Evolutionary conservation across 2,113 vertebrate genomes (phyloP), one percentile per base, ranked within the genome.

Genomic region (Brachionichthys hirsutus): DNA sequence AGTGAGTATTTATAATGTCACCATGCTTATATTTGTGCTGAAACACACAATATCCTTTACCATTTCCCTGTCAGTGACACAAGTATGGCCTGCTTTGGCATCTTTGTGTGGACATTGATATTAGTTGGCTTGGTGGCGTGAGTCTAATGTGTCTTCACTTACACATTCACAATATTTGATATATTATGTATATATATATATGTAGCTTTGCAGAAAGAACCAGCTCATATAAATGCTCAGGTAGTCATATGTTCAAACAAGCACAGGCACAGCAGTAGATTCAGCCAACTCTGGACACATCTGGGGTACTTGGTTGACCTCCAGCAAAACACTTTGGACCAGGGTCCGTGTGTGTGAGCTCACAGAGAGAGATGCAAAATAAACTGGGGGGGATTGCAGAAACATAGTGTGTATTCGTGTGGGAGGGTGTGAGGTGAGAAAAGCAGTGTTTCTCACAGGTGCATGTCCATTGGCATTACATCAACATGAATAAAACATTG

Each of bases 401-500:
- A 50, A 51, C 51, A 41, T 22, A 79, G 59, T 84, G 73, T 82
- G 68, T 64, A 22, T 66, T 45, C 77, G 52, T 81, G 73, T 58
- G 57, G 42, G 35, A 69, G 66, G 68, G 73, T 71, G 64, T 74
- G 78, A 80, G 79, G 78, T 77, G 82, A 82, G 85, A 87, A 87
- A 83, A 84, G 79, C 82, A 61, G 58, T 80, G 77, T 82, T 86
- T 70, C 75, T 79, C 75, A 70, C 18, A 81, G 77, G 63, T 84
- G 79, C 72, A 61, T 77, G 85, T 88, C 86, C 78, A 83, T 67
- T 83, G 75, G 79, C 79, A 89, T 87, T 73, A 86, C 76, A 75
- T 89, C 86, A 89, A 44, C 66, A 82, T 87, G 75, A 85, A 85
- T 88, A 83, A 86, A 87, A 80, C 76, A 85, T 70, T 50, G 69